Conservation (phyloP, 2,113 vertebrate species). For the Rallus limicola region DNA sequence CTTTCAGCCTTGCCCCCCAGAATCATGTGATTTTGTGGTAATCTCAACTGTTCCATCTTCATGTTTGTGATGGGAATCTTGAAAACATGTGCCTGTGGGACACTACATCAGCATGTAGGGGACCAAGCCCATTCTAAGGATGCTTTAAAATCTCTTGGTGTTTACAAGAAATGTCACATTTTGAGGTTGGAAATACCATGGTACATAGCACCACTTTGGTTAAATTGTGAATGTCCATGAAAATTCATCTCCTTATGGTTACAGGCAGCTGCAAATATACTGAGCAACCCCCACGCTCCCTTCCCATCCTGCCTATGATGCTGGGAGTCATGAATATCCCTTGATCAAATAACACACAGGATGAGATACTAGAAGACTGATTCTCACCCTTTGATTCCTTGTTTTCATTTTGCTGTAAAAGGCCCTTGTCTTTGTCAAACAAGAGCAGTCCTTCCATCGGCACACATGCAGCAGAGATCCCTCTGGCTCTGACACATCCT, state of each 20-base stretch:
- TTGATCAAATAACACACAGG: conserved; percentile 30
- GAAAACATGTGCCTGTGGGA: background rate
- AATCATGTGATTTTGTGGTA: background rate
- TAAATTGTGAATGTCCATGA: background rate
- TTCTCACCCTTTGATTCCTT: conserved; percentile 25
- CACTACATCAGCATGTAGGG: background rate
- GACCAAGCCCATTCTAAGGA: background rate
- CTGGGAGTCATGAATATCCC: background rate
- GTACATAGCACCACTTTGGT: background rate
- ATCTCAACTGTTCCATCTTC: background rate
- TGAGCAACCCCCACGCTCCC: background rate
- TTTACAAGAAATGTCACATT: background rate
- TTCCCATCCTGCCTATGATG: background rate
- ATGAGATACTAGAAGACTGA: conserved; percentile 28
- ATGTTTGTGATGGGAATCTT: background rate
- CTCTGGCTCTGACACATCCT: background rate
- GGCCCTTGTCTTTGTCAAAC: background rate
- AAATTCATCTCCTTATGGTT: background rate
- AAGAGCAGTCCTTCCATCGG: background rate
- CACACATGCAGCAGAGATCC: background rate
- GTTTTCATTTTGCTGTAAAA: conserved; percentile 19
- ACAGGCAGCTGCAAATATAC: background rate
- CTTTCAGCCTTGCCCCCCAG: background rate
- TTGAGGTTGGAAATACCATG: background rate
- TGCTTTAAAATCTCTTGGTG: background rate